phyloP scores from a whole-genome alignment of 2,113 vertebrate species.

The Serinus canaria region DNA sequence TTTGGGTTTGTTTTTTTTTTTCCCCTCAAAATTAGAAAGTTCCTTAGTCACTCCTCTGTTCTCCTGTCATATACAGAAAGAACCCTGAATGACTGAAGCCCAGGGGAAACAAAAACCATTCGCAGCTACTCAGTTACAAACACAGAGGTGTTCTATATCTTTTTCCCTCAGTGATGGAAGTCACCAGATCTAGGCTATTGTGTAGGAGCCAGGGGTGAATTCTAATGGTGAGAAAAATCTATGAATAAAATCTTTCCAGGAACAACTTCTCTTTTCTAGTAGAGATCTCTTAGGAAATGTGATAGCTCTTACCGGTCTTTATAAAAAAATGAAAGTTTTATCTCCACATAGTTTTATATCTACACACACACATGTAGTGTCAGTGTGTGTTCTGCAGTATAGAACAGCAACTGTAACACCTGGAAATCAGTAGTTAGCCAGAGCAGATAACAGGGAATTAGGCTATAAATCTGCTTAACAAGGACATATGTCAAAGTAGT shows the following conservation, averaged over 20 bases:
- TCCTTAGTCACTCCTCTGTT: not conserved
- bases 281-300: not conserved
- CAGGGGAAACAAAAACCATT: not conserved
- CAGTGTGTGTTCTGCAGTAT: not conserved
- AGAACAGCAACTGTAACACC: not conserved
- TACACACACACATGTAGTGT: not conserved
- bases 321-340: fast-evolving
- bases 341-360: not conserved
- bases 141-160: not conserved
- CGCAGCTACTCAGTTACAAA: not conserved
- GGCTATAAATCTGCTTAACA: slow-evolving; percentile 38
- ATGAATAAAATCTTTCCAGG: not conserved
- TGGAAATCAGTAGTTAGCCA: not conserved
- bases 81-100: not conserved
- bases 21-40: no score
- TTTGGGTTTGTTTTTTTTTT: not conserved
- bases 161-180: not conserved
- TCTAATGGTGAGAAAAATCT: not conserved
- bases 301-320: not conserved
- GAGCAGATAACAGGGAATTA: slow-evolving; percentile 48
- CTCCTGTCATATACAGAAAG: not conserved
- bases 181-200: not conserved
- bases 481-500: slow-evolving; percentile 29
- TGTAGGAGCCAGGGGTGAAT: not conserved
- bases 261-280: not conserved